Evolutionary conservation across 1,140 invertebrate genomes (phyloP).

Genomic region (Drosophila takahashii): DNA sequence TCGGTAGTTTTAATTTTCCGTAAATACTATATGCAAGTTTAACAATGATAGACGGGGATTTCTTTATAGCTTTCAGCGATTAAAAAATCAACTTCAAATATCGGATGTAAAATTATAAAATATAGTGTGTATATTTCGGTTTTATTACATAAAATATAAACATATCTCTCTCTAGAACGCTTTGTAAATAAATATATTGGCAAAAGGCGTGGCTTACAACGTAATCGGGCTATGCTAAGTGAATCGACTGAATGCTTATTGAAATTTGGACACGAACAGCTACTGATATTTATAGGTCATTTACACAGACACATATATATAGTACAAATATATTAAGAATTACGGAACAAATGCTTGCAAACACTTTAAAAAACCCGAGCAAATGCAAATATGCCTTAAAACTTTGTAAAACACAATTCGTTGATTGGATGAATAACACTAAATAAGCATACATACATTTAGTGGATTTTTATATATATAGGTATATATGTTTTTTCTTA

Average conservation of each 20-base stretch:
- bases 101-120: constrained; percentile 29
- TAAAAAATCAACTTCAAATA: constrained; percentile 26
- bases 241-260: constrained; percentile 60
- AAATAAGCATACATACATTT: constrained; percentile 41
- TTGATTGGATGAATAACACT: constrained; percentile 46
- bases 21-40: constrained; percentile 53
- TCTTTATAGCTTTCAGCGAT: constrained; percentile 48
- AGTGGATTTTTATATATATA: constrained; percentile 36
- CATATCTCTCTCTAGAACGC: constrained; percentile 10
- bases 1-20: constrained; percentile 21
- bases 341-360: constrained; percentile 46
- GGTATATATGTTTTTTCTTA: constrained; percentile 47
- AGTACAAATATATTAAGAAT: constrained; percentile 42
- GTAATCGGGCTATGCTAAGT: constrained; percentile 53
- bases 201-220: constrained; percentile 60
- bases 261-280: constrained; percentile 43
- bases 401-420: constrained; percentile 38
- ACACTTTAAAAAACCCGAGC: constrained; percentile 32
- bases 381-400: constrained; percentile 45
- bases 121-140: constrained; percentile 27
- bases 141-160: constrained; percentile 51
- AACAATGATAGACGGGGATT: constrained; percentile 65
- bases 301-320: constrained; percentile 45
- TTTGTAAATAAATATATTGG: constrained; percentile 68
- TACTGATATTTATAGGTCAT: constrained; percentile 31